Evolutionary conservation across 1,140 invertebrate genomes (phyloP), one percentile per base, ranked within the genome.

Genomic region (Zaprionus davidi): DNA sequence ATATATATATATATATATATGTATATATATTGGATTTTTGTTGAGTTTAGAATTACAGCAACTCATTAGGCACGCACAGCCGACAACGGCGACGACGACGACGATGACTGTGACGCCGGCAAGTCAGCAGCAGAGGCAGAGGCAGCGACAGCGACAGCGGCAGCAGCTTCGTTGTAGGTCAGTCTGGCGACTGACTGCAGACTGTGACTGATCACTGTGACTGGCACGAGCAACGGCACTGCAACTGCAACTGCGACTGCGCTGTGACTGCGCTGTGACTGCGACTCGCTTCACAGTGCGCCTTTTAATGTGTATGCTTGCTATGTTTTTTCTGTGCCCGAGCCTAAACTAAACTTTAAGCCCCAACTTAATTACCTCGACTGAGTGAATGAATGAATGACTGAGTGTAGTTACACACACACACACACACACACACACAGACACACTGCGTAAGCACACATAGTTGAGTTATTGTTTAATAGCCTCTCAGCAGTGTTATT

Each of bases 11-110:
- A 34, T 57, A 26, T 62, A 46, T n/a, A n/a, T n/a, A n/a, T n/a
- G n/a, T 55, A 76, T 66, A 46, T 64, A 59, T 63, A 77, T 73
- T 58, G 64, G 68, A 65, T 76, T 76, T 71, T 26, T 55, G 68
- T 79, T 79, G 34, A 71, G 84, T 85, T 88, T 90, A 81, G 82
- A 76, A 88, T 88, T 88, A 81, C 85, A 76, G 64, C 78, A 84
- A 90, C 85, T 90, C 85, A 88, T 88, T 88, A 88, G 85, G 85
- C 85, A 88, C 85, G 85, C 85, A 90, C 85, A 88, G 84, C 78
- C 84, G 76, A 68, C 77, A 44, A 12, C 38, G 60, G 44, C 69
- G 63, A 24, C 31, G 67, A 44, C 53, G 51, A 26, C 51, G 68
- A 64, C 78, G 71, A 72, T 57, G 79, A 31, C 71, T 46, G 20